These are phyloP conservation scores for Gadus macrocephalus DNA, from an alignment of 2,113 vertebrate genomes.

Conservation along the genomic window DNA sequence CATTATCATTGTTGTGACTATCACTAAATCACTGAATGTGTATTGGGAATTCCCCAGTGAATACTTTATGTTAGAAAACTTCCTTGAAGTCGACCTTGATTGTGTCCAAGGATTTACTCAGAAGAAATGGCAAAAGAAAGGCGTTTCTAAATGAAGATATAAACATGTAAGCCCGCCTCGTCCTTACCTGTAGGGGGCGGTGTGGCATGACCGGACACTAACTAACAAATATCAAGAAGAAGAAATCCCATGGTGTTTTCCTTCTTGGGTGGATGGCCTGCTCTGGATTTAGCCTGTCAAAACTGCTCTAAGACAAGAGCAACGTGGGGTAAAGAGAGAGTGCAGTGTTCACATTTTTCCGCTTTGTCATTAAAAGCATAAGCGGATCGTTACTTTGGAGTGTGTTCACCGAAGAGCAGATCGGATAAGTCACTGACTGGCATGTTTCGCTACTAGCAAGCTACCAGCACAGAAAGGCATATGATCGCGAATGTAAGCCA, in stretches of 20 bases:
- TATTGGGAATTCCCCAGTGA: too few species aligned
- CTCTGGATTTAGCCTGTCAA: conserved; percentile 48
- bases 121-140: too few species aligned
- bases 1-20: too few species aligned
- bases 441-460: conserved; percentile 25
- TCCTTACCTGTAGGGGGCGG: conserved; percentile 15
- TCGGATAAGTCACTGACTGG: conserved; percentile 3
- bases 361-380: not conserved
- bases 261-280: conserved; percentile 48
- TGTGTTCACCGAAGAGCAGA: not conserved
- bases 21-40: too few species aligned
- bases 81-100: too few species aligned
- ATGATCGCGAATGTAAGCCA: conserved; percentile 28
- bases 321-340: conserved; percentile 46
- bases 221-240: conserved; percentile 20
- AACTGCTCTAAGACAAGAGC: conserved; percentile 32
- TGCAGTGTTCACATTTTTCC: conserved; percentile 22
- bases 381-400: not conserved
- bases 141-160: too few species aligned
- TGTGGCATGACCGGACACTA: not conserved
- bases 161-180: not conserved
- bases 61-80: too few species aligned
- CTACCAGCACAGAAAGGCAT: conserved; percentile 15
- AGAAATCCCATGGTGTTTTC: conserved; percentile 47
- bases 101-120: too few species aligned